Evolutionary conservation across 2,113 vertebrate species (phyloP).

Genomic region (Illadopsis cleaveri): DNA sequence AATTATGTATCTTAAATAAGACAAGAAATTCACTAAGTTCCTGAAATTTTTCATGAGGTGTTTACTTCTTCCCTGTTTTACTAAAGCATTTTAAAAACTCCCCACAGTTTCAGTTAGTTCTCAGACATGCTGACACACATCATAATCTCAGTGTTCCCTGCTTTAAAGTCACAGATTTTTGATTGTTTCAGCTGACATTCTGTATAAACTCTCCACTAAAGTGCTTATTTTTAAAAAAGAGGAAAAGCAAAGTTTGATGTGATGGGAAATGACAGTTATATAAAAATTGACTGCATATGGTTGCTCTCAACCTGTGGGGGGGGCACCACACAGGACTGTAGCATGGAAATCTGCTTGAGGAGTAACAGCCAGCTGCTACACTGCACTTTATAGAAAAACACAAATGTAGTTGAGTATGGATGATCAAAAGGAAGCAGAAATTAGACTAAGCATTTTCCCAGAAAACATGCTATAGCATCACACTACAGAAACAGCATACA

Average conservation of each 20-base stretch:
- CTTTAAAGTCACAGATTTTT: background rate
- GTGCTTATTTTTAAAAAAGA: background rate
- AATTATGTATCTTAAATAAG: background rate
- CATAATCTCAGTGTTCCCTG: background rate
- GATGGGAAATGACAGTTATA: background rate
- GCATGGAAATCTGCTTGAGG: background rate
- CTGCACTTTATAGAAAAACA: background rate
- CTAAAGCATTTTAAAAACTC: background rate
- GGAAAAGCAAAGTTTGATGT: background rate
- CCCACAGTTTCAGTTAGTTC: background rate
- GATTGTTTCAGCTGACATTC: background rate
- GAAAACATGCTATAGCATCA: background rate
- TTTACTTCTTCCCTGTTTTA: background rate
- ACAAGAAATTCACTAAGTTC: background rate
- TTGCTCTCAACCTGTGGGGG: background rate
- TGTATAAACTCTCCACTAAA: background rate
- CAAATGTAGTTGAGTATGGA: background rate
- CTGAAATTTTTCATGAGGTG: background rate
- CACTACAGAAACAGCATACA: rapidly evolving
- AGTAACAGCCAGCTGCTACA: background rate
- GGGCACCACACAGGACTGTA: background rate
- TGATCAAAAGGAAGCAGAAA: background rate
- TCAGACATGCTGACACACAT: background rate
- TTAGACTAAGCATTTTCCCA: background rate
- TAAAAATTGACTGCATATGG: background rate